Base-by-base conservation (phyloP, 2,797 vertebrate species). In the Chrysocyon brachyurus region DNA sequence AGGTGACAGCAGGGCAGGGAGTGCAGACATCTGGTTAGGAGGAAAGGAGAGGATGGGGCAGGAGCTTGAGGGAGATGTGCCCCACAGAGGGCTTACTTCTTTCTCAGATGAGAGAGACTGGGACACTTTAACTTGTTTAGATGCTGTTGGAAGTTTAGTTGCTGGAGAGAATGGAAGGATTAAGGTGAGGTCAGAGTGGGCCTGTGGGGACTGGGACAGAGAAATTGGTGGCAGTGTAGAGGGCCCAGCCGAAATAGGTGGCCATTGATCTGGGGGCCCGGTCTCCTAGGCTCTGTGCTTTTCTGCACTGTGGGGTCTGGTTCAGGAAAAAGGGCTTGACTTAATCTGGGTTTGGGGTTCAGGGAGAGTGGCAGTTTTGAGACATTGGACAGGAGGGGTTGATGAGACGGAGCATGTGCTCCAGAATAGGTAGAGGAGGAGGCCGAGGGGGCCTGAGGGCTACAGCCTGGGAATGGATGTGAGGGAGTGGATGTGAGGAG, bases 91-190 rank as follows among this genome's bases (percentile, higher is more conserved):
- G 14, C 64, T 66, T 40, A 17, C 17, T 31, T 83, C 33, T 63
- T 72, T 91, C 90, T 79, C 64, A 49, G 21, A 10, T 14, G 22
- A 89, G 79, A 75, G 46, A 40, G 33, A 83, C 59, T 31, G 63
- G 64, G 82, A 33, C 26, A 61, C 40, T 85, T 40, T 36, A 24
- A 33, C 11, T 36, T 87, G 81, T 68, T 85, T 96, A 72, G 86
- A 28, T 93, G 83, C 57, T 33, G 17, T 78, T 90, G 75, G 12
- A 96, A 33, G 63, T 94, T 87, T 94, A 17, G 63, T 63, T 82
- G 63, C 49, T 57, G 46, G 40, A 87, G 70, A 75, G 82, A 59
- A 85, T 36, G 83, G 83, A 87, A 52, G 40, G 66, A 24, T 79
- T 36, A 46, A 57, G 70, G 11, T 81, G 79, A 36, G n/a, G n/a